A percentile compares a stretch with the other conserved stretches of the same genome.
phyloP scores from a whole-genome alignment of 2,888 invertebrate genomes.

The Brachynemurus nebulosus region DNA sequence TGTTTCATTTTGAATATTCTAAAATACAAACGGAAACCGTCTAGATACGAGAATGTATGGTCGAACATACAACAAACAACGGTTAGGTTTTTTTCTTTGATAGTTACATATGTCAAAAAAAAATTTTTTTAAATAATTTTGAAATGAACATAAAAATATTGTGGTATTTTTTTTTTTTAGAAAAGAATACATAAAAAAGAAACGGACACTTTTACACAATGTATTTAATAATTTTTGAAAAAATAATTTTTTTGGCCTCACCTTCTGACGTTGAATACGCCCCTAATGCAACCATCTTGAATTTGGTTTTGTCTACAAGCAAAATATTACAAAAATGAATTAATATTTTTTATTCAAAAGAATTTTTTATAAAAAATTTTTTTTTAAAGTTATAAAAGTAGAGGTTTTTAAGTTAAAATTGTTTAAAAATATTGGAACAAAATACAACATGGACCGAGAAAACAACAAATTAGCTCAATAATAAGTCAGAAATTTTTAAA shows the following conservation, averaged over 20 bases:
- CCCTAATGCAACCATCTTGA: background rate
- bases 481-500: too few species aligned
- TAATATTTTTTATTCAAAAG: too few species aligned
- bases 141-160: background rate
- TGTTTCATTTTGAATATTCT: too few species aligned
- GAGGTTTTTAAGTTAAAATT: background rate
- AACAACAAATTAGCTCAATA: too few species aligned
- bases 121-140: too few species aligned
- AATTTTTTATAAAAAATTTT: background rate
- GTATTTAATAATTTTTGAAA: background rate
- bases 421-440: background rate
- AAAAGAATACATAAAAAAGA: background rate
- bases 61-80: too few species aligned
- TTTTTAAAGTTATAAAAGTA: background rate
- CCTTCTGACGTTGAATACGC: slow-evolving; percentile 1
- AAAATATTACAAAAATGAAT: too few species aligned
- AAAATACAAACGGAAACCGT: too few species aligned
- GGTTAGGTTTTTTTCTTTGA: too few species aligned
- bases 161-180: background rate
- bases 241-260: slow-evolving; percentile 1
- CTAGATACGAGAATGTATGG: too few species aligned
- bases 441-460: background rate
- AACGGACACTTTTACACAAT: background rate
- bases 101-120: slow-evolving; percentile 1
- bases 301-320: slow-evolving; percentile 1